These are phyloP conservation scores for Bombus consobrinus DNA, from an alignment of 1,140 invertebrate species.

Conservation along the genomic window DNA sequence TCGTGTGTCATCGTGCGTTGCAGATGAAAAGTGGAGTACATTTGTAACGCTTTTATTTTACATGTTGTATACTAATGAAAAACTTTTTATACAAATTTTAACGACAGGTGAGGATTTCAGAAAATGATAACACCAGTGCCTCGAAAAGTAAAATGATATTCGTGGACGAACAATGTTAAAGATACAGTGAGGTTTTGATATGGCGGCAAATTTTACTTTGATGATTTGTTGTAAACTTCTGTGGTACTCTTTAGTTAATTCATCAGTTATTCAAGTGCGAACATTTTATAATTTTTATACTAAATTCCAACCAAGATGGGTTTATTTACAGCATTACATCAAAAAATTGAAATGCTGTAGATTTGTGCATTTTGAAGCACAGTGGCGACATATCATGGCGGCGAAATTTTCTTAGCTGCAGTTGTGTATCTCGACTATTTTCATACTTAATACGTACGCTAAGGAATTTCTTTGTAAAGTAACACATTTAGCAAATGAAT, in stretches of 20 bases:
- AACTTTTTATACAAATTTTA: constrained; percentile 45
- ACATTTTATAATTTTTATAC: background rate
- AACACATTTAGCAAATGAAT: constrained; percentile 36
- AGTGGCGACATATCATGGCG: constrained; percentile 72
- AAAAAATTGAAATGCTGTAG: constrained; percentile 33
- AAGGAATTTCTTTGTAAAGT: constrained; percentile 53
- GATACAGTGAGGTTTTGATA: constrained; percentile 65
- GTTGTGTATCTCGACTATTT: constrained; percentile 51
- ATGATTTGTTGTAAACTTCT: constrained; percentile 61
- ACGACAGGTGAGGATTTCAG: constrained; percentile 59
- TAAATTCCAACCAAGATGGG: background rate
- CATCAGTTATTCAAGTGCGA: background rate
- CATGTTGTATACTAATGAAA: constrained; percentile 62
- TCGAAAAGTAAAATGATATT: constrained; percentile 9
- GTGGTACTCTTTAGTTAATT: background rate
- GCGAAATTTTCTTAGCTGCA: constrained; percentile 64
- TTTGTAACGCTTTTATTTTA: constrained; percentile 45
- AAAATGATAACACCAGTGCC: constrained; percentile 14
- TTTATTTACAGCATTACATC: background rate
- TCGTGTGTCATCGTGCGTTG: constrained; percentile 74
- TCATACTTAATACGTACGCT: constrained; percentile 57
- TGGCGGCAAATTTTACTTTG: constrained; percentile 76
- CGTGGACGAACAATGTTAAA: constrained; percentile 31
- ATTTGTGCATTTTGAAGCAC: constrained; percentile 51
- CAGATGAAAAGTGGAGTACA: constrained; percentile 66